A percentile compares a stretch with the other conserved stretches of the same genome.
Evolutionary conservation across 2,113 vertebrate species (phyloP).

Genomic region (Actenoides hombroni): DNA sequence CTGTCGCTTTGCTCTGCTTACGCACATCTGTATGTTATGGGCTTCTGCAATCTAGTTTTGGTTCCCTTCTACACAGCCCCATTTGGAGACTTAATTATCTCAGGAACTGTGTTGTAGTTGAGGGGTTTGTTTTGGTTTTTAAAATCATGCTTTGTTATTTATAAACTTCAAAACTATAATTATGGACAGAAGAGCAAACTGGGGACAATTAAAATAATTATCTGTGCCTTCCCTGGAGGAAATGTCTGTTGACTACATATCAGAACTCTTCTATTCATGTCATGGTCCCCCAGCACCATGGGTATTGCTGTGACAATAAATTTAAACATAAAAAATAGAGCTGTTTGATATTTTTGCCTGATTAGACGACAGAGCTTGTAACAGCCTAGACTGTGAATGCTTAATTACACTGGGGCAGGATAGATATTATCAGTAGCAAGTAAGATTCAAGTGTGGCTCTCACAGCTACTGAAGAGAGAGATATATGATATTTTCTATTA

Average conservation of each 20-base stretch:
- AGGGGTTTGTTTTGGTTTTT: conserved; percentile 35
- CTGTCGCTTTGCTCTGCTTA: conserved; percentile 26
- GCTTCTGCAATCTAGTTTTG: neutral
- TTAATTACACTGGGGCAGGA: neutral
- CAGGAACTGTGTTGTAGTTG: conserved; percentile 20
- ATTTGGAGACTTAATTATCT: conserved; percentile 58
- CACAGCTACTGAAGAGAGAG: neutral
- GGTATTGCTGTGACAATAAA: neutral
- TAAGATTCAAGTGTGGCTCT: neutral
- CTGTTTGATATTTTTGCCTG: neutral
- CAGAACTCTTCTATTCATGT: conserved; percentile 26
- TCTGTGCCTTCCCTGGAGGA: conserved; percentile 43
- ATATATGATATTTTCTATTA: neutral
- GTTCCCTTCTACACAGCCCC: neutral
- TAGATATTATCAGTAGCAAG: neutral
- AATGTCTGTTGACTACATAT: conserved; percentile 38
- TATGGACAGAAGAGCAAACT: conserved; percentile 38
- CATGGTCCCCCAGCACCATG: rapidly evolving
- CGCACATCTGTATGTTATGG: neutral
- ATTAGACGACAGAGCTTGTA: neutral
- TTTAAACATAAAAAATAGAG: neutral
- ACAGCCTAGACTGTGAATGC: neutral
- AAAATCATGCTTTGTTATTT: conserved; percentile 28
- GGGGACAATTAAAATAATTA: conserved; percentile 52
- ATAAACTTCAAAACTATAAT: conserved; percentile 51